A percentile compares a stretch with the other conserved stretches of the same genome.
Conservation (phyloP, 2,113 vertebrate species). For the Melierax canorus region DNA sequence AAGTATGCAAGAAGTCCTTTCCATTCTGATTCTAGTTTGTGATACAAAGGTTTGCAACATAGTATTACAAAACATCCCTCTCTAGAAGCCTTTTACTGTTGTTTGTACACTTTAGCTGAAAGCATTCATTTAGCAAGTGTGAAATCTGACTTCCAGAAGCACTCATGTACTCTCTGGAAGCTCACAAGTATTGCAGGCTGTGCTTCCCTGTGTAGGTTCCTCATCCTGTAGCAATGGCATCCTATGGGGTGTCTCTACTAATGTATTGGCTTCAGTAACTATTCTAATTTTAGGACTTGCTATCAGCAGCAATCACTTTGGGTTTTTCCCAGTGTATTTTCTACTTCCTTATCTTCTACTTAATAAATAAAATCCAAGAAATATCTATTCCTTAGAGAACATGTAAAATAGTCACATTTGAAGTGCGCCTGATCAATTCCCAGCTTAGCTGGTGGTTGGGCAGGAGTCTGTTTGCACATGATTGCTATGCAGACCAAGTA, state of each 20-base stretch:
- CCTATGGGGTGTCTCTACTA: conserved; percentile 62
- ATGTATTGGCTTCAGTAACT: conserved; percentile 59
- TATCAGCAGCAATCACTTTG: neutral
- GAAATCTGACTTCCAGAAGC: conserved; percentile 74
- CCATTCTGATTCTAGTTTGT: neutral
- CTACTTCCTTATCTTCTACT: neutral
- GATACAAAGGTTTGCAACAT: accelerated
- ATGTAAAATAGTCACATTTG: neutral
- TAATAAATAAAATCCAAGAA: neutral
- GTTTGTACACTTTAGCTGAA: neutral
- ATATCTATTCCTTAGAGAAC: neutral
- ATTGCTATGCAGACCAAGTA: neutral
- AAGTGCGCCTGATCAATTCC: neutral
- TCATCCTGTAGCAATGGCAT: conserved; percentile 78
- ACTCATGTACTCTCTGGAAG: conserved; percentile 58
- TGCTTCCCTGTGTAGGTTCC: conserved; percentile 63
- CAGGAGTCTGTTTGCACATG: neutral
- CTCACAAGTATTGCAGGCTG: conserved; percentile 40
- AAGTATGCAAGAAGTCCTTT: neutral
- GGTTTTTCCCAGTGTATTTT: neutral
- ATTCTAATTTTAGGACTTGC: conserved; percentile 50
- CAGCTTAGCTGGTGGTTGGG: neutral
- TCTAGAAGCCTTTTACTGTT: neutral
- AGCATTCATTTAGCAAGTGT: neutral
- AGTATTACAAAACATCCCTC: neutral